Conservation (phyloP, 2,113 vertebrate species). For the Sceloporus undulatus region DNA sequence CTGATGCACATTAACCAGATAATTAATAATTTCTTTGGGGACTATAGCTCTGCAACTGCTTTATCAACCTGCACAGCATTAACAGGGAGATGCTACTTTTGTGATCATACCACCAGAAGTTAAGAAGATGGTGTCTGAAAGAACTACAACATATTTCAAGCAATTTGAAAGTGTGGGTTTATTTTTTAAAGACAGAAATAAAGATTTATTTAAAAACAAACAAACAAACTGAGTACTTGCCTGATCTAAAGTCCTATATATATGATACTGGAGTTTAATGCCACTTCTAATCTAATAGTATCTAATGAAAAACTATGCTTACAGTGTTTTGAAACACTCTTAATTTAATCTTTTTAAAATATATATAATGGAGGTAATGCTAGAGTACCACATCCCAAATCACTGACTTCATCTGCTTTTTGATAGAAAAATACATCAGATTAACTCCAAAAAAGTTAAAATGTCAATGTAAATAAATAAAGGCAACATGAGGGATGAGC, state of each 20-base stretch:
- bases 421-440: background rate
- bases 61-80: constrained; percentile 88
- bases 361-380: background rate
- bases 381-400: background rate
- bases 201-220: constrained; percentile 25
- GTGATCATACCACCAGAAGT: constrained; percentile 72
- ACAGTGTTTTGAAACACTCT: background rate
- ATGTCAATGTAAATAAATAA: background rate
- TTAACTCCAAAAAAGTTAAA: constrained; percentile 6
- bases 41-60: constrained; percentile 89
- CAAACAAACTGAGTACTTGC: background rate
- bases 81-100: constrained; percentile 71
- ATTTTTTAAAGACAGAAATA: constrained; percentile 40
- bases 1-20: constrained; percentile 98
- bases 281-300: constrained; percentile 29
- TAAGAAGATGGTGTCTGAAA: constrained; percentile 49
- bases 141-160: constrained; percentile 56
- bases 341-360: background rate
- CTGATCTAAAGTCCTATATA: constrained; percentile 38
- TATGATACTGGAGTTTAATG: constrained; percentile 37
- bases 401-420: background rate
- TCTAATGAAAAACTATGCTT: background rate
- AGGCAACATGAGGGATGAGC: background rate
- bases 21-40: constrained; percentile 99
- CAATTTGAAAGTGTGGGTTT: constrained; percentile 46